Evolutionary conservation across 2,113 vertebrate genomes (phyloP).

Genomic region (Oplegnathus fasciatus): DNA sequence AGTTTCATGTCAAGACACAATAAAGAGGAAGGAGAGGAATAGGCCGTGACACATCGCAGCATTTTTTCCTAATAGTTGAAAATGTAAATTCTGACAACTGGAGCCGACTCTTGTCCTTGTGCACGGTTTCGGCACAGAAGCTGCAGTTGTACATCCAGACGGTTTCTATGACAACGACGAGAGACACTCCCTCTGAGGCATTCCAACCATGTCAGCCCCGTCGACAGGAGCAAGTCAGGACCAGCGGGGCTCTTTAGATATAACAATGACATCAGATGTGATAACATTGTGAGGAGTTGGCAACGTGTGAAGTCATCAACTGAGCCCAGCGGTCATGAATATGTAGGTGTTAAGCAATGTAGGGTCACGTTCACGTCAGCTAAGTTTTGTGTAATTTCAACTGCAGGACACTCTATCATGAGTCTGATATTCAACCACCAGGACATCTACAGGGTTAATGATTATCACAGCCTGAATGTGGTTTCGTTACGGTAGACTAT

Average conservation of each 20-base stretch:
- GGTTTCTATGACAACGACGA: conserved; percentile 13
- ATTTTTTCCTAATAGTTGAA: neutral
- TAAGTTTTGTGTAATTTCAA: neutral
- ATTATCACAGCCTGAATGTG: neutral
- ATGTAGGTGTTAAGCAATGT: conserved; percentile 13
- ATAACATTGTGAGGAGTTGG: conserved; percentile 29
- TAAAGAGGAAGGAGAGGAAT: conserved; percentile 11
- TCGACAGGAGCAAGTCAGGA: conserved; percentile 33
- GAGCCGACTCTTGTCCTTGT: neutral
- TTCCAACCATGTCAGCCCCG: conserved; percentile 12
- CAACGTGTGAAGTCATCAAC: conserved; percentile 41
- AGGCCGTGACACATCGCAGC: conserved; percentile 2
- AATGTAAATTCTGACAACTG: conserved; percentile 1
- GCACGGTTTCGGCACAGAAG: neutral
- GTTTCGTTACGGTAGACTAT: neutral
- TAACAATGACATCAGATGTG: conserved; percentile 46
- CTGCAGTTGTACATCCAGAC: neutral
- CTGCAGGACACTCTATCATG: neutral
- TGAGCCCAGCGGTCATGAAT: neutral
- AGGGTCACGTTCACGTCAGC: conserved; percentile 5
- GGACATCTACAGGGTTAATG: conserved; percentile 16
- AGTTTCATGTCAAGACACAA: conserved; percentile 7
- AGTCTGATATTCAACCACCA: conserved; percentile 9
- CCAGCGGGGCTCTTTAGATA: conserved; percentile 21
- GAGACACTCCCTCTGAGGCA: conserved; percentile 43